Evolutionary conservation across 2,113 vertebrate genomes (phyloP), one percentile per base, ranked within the genome.

Genomic region (Laticauda colubrina): DNA sequence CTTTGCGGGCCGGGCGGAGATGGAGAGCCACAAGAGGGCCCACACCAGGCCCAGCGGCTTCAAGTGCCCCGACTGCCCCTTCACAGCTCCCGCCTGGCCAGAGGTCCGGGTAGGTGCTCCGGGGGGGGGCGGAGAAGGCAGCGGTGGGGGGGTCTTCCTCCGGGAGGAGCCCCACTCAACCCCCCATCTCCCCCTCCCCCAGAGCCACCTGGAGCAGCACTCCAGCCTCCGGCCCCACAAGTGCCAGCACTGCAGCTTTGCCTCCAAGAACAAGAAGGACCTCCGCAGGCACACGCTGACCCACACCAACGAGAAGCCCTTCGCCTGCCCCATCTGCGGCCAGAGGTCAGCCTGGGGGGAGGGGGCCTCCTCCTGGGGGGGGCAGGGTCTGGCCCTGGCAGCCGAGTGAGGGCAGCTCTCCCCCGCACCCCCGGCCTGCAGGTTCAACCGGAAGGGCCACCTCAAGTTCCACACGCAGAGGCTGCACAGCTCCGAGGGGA

Each of bases 251-350:
- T 99, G 99, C 97, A 99, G 99, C 96, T 99, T 99, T 0, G 99
- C 99, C 94, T 99, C 99, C 93, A 99, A 99, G 97, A 99, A 99
- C 98, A 99, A 99, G 97, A 99, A 99, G 95, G 99, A 99, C 95
- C 97, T 99, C 92, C 98, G 99, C 26, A 98, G 99, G 69, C 99
- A 99, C 96, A 97, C 98, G 97, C 98, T 99, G 96, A 99, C 99
- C 0, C 99, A 99, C 97, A 99, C 99, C 96, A 99, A 99, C 0
- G 99, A 99, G 97, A 99, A 99, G 97, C 99, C 99, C n/a, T 99
- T 99, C 0, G 96, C 97, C 0, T 99, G 99, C 94, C 98, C 98
- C 93, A 94, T 99, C 94, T 99, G 99, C 18, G 98, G 99, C 87
- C 99, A 99, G 97, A 99, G 99, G 99, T 99, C 92, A 91, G 97